These are phyloP conservation scores for Speoplatyrhinus poulsoni DNA, from an alignment of 2,113 vertebrate species.

Conservation along the genomic window DNA sequence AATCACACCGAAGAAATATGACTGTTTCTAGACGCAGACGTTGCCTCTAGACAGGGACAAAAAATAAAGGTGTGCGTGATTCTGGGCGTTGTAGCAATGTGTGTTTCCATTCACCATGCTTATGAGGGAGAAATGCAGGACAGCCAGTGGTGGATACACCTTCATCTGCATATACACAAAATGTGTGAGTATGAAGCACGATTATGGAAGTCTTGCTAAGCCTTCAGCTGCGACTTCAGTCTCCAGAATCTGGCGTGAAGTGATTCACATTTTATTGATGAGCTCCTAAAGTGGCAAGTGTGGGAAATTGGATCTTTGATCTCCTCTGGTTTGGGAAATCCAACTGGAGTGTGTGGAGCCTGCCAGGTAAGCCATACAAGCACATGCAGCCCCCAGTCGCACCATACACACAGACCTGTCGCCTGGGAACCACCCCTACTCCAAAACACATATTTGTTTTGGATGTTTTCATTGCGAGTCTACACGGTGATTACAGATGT, in stretches of 20 bases:
- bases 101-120: constrained; percentile 33
- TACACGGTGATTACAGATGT: constrained; percentile 97
- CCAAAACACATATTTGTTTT: constrained; percentile 99
- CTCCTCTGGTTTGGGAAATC: constrained; percentile 75
- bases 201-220: constrained; percentile 65
- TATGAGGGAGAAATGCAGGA: constrained; percentile 31
- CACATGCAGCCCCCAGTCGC: constrained; percentile 14
- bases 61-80: constrained; percentile 34
- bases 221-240: constrained; percentile 50
- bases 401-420: constrained; percentile 38
- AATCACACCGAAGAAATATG: constrained; percentile 33
- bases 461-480: constrained; percentile 94
- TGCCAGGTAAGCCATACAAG: constrained; percentile 64
- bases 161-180: constrained; percentile 35
- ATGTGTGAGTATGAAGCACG: constrained; percentile 13
- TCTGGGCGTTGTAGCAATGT: constrained; percentile 1
- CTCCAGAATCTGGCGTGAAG: constrained; percentile 69
- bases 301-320: constrained; percentile 82
- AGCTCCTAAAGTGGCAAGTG: constrained; percentile 78
- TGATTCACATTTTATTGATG: constrained; percentile 83
- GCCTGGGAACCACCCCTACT: constrained; percentile 74
- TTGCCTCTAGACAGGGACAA: constrained; percentile 26
- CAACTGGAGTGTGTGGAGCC: constrained; percentile 68
- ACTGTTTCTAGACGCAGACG: constrained; percentile 17
- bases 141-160: constrained; percentile 45